These are phyloP conservation scores for Hyppa rectilinea DNA, from an alignment of 2,888 invertebrate species.

Conservation along the genomic window DNA sequence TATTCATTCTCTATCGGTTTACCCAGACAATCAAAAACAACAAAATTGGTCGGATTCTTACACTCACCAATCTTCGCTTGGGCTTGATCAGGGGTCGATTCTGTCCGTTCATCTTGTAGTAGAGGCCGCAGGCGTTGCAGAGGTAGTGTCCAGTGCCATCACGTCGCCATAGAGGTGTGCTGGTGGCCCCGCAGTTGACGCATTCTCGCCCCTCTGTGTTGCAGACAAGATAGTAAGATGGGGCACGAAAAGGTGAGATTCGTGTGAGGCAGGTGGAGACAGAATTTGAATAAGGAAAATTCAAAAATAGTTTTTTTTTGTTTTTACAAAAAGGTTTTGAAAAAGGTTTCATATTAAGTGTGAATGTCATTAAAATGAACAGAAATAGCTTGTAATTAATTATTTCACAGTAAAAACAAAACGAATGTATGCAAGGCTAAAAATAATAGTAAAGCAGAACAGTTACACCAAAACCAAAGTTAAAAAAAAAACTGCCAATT, in stretches of 20 bases:
- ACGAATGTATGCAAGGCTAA: slow-evolving; percentile 17
- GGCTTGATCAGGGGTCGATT: slow-evolving; percentile 99
- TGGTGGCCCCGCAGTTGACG: slow-evolving; percentile 99
- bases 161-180: slow-evolving; percentile 99
- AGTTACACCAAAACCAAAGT: slow-evolving; percentile 60
- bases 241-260: neutral
- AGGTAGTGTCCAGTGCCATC: slow-evolving; percentile 99
- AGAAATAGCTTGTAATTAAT: slow-evolving; percentile 3
- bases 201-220: slow-evolving; percentile 98
- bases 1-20: slow-evolving; percentile 43
- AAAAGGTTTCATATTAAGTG: neutral
- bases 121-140: slow-evolving; percentile 99
- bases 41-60: slow-evolving; percentile 91
- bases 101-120: slow-evolving; percentile 99
- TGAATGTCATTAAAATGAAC: slow-evolving; percentile 16
- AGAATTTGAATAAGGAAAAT: slow-evolving; percentile 22
- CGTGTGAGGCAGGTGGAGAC: slow-evolving; percentile 23
- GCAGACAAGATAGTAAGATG: slow-evolving; percentile 61
- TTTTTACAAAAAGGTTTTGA: slow-evolving; percentile 19
- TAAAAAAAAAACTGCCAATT: slow-evolving; percentile 48
- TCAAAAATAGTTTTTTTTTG: neutral
- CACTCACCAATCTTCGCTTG: slow-evolving; percentile 99
- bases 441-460: slow-evolving; percentile 47
- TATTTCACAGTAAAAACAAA: slow-evolving; percentile 20
- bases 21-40: slow-evolving; percentile 68